Evolutionary conservation across 2,797 vertebrate species (phyloP).

Genomic region (Florisuga fusca): DNA sequence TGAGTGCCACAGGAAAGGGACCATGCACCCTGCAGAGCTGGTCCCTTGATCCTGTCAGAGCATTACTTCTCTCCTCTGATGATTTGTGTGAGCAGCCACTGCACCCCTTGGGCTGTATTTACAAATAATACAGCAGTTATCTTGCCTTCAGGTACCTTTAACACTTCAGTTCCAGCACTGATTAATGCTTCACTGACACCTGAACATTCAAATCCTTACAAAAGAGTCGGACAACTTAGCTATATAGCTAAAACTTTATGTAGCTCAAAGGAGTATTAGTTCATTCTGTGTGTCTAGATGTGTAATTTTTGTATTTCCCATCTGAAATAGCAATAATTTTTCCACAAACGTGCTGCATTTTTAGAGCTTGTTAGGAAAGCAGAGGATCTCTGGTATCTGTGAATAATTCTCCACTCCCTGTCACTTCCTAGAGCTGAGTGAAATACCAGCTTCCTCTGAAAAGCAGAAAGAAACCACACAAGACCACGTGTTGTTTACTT

Average conservation of each 20-base stretch:
- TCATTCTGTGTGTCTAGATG: neutral
- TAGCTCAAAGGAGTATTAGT: neutral
- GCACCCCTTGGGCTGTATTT: neutral
- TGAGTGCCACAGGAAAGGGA: neutral
- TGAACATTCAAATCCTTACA: neutral
- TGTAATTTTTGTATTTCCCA: neutral
- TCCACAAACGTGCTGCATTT: neutral
- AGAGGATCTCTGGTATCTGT: neutral
- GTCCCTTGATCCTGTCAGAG: neutral
- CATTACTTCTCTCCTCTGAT: neutral
- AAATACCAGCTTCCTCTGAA: neutral
- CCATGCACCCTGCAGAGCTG: neutral
- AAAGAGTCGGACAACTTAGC: neutral
- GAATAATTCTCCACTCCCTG: neutral
- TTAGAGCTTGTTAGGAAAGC: neutral
- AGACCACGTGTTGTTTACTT: slow-evolving; percentile 62
- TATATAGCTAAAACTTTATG: neutral
- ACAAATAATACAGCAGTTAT: neutral
- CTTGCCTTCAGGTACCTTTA: neutral
- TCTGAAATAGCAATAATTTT: neutral
- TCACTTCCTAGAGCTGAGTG: neutral
- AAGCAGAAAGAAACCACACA: slow-evolving; percentile 57
- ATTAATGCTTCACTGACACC: fast-evolving
- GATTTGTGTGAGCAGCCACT: neutral
- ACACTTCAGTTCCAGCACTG: neutral